phyloP scores from a whole-genome alignment of 2,888 invertebrate genomes.

The Lapara coniferarum region DNA sequence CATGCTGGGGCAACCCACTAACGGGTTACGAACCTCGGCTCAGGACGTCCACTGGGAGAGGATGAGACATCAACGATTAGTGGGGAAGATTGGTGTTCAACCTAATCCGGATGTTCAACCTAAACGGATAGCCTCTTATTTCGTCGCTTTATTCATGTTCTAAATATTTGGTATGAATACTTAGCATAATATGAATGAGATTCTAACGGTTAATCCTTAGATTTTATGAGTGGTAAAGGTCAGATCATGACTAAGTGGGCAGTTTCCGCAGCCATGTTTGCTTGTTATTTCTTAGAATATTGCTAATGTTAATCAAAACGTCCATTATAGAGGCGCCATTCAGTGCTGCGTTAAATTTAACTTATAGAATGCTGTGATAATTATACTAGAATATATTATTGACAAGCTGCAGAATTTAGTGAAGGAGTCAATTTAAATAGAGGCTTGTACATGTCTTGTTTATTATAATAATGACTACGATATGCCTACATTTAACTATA shows the following conservation, averaged over 20 bases:
- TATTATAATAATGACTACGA: background rate
- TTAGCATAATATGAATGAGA: background rate
- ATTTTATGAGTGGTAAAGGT: conserved; percentile 1
- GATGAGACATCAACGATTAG: no score
- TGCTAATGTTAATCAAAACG: conserved; percentile 25
- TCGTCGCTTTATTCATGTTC: no score
- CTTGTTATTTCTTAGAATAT: conserved; percentile 20
- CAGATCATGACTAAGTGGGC: conserved; percentile 23
- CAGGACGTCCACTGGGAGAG: no score
- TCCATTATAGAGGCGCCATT: conserved; percentile 14
- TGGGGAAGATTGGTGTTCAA: no score
- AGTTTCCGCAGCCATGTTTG: conserved; percentile 18
- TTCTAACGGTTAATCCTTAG: conserved; percentile 1
- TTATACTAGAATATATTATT: conserved; percentile 15
- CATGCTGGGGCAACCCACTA: no score
- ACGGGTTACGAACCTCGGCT: no score
- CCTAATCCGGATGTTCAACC: no score
- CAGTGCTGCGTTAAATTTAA: conserved; percentile 9
- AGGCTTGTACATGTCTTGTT: background rate
- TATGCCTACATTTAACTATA: no score
- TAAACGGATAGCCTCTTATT: no score
- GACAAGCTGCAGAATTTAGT: background rate
- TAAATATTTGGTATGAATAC: no score
- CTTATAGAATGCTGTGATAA: conserved; percentile 2
- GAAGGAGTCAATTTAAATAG: conserved; percentile 4